Evolutionary conservation across 2,888 invertebrate genomes (phyloP).

Genomic region (Vesta saturnalis): DNA sequence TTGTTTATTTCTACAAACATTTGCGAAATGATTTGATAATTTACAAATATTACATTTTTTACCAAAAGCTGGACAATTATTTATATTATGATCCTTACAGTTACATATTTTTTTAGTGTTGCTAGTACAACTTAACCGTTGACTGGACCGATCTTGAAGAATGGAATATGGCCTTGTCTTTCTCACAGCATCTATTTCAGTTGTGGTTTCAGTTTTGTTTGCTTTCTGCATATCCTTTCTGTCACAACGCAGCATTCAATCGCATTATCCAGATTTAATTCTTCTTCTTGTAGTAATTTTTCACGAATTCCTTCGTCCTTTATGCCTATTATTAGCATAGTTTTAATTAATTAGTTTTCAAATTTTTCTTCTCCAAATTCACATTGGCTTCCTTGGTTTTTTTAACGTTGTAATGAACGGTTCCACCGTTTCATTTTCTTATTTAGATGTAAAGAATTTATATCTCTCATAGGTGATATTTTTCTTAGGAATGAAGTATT

Average conservation of each 20-base stretch:
- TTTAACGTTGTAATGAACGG: conserved; percentile 42
- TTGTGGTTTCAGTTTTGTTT: not conserved
- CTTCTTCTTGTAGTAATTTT: conserved; percentile 41
- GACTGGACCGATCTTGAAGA: not conserved
- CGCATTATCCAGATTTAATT: conserved; percentile 38
- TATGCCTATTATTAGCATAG: conserved; percentile 43
- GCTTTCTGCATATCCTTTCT: conserved; percentile 13
- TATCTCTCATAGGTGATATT: conserved; percentile 42
- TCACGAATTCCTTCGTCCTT: conserved; percentile 33
- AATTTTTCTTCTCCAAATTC: conserved; percentile 34
- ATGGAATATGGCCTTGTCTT: not conserved
- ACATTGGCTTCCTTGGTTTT: conserved; percentile 40
- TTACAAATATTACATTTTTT: conserved; percentile 32
- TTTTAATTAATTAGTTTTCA: conserved; percentile 40
- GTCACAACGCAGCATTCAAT: conserved; percentile 33
- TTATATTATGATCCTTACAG: conserved; percentile 27
- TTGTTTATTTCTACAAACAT: conserved; percentile 19
- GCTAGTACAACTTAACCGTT: not conserved
- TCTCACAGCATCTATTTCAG: conserved; percentile 2
- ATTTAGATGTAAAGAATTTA: conserved; percentile 41
- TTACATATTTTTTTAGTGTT: conserved; percentile 3
- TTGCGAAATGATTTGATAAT: conserved; percentile 34
- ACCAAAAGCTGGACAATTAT: conserved; percentile 36
- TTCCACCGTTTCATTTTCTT: conserved; percentile 41
- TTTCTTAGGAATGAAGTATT: conserved; percentile 28